These are phyloP conservation scores for Zoroaster sp. DNA, from an alignment of 53 echinoderm and acorn worm genomes.

Conservation along the genomic window DNA sequence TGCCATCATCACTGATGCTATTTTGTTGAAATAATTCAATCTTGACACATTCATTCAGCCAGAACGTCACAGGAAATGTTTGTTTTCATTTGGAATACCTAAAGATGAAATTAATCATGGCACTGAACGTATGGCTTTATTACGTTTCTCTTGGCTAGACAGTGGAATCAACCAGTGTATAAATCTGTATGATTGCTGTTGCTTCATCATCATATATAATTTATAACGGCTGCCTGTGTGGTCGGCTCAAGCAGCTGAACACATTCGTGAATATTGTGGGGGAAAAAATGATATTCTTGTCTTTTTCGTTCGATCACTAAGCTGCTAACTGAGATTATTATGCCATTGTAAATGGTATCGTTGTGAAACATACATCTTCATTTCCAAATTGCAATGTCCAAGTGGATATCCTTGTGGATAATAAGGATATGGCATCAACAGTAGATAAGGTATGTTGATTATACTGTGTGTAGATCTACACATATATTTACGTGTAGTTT, in stretches of 20 bases:
- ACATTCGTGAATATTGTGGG: not conserved
- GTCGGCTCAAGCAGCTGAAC: not conserved
- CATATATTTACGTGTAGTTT: too few species aligned
- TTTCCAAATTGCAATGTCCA: not conserved
- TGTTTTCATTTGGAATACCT: conserved; percentile 38
- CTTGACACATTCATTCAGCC: not conserved
- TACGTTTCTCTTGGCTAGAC: not conserved
- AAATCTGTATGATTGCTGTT: not conserved
- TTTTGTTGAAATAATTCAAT: not conserved
- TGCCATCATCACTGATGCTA: not conserved
- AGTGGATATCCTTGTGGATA: not conserved
- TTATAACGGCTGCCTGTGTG: not conserved
- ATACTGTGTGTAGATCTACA: too few species aligned
- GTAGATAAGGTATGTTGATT: not conserved
- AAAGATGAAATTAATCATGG: conserved; percentile 17
- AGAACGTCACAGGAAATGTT: conserved; percentile 10
- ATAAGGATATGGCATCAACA: not conserved
- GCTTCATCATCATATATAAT: not conserved
- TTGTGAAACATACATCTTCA: not conserved
- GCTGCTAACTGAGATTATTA: not conserved
- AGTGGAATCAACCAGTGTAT: not conserved
- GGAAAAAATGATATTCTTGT: not conserved
- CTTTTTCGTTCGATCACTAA: not conserved
- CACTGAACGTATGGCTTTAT: not conserved
- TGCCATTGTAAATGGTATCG: not conserved